Evolutionary conservation across 2,888 invertebrate species (phyloP), one percentile per base, ranked within the genome.

Genomic region (Leucozona laternaria): DNA sequence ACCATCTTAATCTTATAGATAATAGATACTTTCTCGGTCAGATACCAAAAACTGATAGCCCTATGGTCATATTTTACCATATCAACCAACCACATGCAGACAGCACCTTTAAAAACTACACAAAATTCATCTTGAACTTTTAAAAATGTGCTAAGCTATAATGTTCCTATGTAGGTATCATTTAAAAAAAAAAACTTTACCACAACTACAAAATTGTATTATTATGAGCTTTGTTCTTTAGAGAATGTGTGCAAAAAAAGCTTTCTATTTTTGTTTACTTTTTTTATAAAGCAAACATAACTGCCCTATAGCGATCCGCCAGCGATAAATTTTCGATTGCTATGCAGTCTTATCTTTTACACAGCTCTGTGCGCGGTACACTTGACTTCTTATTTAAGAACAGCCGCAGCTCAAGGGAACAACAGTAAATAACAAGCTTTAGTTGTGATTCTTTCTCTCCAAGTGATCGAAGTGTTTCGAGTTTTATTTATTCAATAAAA

Each of bases 271-370:
- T 57, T 66, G 75, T 84, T 76, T 76, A 71, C 58, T 55, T 62
- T 4, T 22, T 17, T 45, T 1, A 45, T 17, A 10, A 25, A n/a
- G 10, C 11, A 34, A 37, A 60, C 48, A 53, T 20, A 73, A 57
- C 70, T 64, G 75, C 58, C 79, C 84, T 84, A 84, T 84, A 50
- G 58, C 75, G n/a, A 58, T 58, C 66, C 7, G 84, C 75, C 83
- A 84, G 62, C 57, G 37, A 0, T 17, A 15, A 22, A 20, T 22
- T 22, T 57, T 40, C 40, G 13, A n/a, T 22, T 58, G n/a, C 34
- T 7, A 53, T 53, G 15, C 22, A 1, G 17, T 50, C 76, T 79
- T 82, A 83, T 79, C 82, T 73, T 28, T 31, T 31, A 34, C 37
- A 7, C 13, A 6, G 13, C 8, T 25, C 8, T 25, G 53, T n/a